A percentile compares a stretch with the other conserved stretches of the same genome.
Conservation (phyloP, 2,888 invertebrate species). For the Mimachlamys varia region DNA sequence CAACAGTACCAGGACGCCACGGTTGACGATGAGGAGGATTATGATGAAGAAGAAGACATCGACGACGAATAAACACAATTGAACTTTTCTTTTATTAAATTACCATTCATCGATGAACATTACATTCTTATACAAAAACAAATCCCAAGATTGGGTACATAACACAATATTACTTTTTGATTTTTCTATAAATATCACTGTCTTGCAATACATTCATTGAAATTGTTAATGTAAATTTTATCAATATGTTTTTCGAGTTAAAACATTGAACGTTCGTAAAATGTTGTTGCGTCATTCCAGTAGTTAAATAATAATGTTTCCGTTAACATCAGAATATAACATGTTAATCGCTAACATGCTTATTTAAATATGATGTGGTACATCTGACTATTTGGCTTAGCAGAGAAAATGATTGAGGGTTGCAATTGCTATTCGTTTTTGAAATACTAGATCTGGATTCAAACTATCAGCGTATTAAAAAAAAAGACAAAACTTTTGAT, state of each 20-base stretch:
- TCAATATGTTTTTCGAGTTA: not conserved
- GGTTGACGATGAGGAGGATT: slow-evolving; percentile 83
- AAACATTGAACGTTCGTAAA: not conserved
- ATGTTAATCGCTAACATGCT: too few species aligned
- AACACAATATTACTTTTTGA: not conserved
- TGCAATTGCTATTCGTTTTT: too few species aligned
- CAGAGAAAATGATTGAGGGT: too few species aligned
- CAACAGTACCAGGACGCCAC: slow-evolving; percentile 77
- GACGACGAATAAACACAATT: not conserved
- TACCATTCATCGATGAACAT: not conserved
- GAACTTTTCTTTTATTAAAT: not conserved
- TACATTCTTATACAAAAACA: not conserved
- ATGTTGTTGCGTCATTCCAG: not conserved
- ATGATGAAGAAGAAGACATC: slow-evolving; percentile 44
- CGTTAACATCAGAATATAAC: too few species aligned
- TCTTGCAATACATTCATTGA: not conserved
- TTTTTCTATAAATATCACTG: not conserved
- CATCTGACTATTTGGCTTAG: too few species aligned
- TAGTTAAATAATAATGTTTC: too few species aligned
- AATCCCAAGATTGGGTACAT: not conserved
- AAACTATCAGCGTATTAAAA: too few species aligned
- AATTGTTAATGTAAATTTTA: not conserved
- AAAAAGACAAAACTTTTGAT: too few species aligned
- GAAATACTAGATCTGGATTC: too few species aligned
- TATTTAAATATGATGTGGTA: too few species aligned